Evolutionary conservation across 2,888 invertebrate species (phyloP).

Genomic region (Parnassius smintheus): DNA sequence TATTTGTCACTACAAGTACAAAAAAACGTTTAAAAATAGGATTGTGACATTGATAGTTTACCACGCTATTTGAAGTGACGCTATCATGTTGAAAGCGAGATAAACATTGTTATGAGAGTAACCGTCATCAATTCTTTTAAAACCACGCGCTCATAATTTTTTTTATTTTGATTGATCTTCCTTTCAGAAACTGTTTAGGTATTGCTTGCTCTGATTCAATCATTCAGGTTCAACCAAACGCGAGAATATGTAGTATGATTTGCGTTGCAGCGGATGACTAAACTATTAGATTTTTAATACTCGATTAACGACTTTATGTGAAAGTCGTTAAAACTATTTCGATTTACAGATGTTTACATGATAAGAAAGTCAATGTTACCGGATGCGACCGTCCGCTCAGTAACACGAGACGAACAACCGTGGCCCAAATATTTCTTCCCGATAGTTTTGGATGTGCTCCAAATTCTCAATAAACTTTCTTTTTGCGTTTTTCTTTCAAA

Average conservation of each 20-base stretch:
- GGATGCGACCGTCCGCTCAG: constrained; percentile 64
- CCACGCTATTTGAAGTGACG: neutral
- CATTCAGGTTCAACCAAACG: neutral
- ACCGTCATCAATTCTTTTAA: constrained; percentile 8
- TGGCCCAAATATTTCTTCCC: constrained; percentile 73
- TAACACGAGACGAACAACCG: constrained; percentile 65
- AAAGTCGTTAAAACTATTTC: constrained; percentile 55
- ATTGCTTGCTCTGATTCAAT: neutral
- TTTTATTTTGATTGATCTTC: constrained; percentile 18
- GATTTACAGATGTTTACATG: constrained; percentile 60
- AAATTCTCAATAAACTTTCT: constrained; percentile 65
- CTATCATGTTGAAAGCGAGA: neutral
- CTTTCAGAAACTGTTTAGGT: constrained; percentile 8
- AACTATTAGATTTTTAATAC: constrained; percentile 25
- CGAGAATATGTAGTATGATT: constrained; percentile 1
- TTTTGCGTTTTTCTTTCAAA: constrained; percentile 35
- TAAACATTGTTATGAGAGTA: neutral
- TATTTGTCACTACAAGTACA: no score
- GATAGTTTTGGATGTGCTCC: constrained; percentile 68
- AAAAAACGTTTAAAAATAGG: no score
- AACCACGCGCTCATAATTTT: constrained; percentile 17
- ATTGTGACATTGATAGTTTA: no score
- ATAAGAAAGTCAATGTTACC: constrained; percentile 77
- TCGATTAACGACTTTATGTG: constrained; percentile 42
- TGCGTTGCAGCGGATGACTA: neutral